A percentile compares a stretch with the other conserved stretches of the same genome.
These are phyloP conservation scores for Esperia sulphurella DNA, from an alignment of 2,888 invertebrate species.

Conservation along the genomic window DNA sequence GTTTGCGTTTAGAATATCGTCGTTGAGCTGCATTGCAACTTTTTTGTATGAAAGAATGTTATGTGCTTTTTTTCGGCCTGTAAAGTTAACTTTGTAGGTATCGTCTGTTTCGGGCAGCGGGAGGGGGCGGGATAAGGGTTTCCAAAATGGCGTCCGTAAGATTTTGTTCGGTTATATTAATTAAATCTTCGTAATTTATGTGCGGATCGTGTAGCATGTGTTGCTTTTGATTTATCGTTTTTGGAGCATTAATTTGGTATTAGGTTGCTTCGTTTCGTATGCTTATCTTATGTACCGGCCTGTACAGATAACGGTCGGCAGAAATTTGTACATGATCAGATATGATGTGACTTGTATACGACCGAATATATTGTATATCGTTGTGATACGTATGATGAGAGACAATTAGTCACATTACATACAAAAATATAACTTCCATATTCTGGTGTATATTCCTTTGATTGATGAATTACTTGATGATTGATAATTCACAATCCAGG, in stretches of 20 bases:
- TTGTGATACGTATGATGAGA: too few relatives aligned
- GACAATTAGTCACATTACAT: too few relatives aligned
- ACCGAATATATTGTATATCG: too few relatives aligned
- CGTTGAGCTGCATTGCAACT: constrained; percentile 11
- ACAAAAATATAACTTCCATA: too few relatives aligned
- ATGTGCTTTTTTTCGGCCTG: constrained; percentile 3
- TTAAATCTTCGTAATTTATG: constrained; percentile 79
- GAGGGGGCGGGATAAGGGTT: constrained; percentile 62
- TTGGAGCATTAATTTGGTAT: constrained; percentile 51
- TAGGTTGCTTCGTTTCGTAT: constrained; percentile 24
- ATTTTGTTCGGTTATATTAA: constrained; percentile 75
- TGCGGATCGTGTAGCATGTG: constrained; percentile 58
- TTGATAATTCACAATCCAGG: too few relatives aligned
- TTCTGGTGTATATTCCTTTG: too few relatives aligned
- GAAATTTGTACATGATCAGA: too few relatives aligned
- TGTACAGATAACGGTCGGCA: too few relatives aligned
- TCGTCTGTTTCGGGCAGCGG: constrained; percentile 66
- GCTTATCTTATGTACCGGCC: background rate
- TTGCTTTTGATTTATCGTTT: constrained; percentile 66
- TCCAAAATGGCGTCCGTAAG: constrained; percentile 75
- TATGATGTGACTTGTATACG: too few relatives aligned
- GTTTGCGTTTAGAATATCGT: constrained; percentile 25
- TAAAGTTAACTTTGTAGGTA: constrained; percentile 49
- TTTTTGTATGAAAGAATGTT: background rate
- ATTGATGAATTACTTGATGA: too few relatives aligned